A percentile compares a stretch with the other conserved stretches of the same genome.
These are phyloP conservation scores for Prolemur simus DNA, from an alignment of 2,113 vertebrate genomes.

Conservation along the genomic window DNA sequence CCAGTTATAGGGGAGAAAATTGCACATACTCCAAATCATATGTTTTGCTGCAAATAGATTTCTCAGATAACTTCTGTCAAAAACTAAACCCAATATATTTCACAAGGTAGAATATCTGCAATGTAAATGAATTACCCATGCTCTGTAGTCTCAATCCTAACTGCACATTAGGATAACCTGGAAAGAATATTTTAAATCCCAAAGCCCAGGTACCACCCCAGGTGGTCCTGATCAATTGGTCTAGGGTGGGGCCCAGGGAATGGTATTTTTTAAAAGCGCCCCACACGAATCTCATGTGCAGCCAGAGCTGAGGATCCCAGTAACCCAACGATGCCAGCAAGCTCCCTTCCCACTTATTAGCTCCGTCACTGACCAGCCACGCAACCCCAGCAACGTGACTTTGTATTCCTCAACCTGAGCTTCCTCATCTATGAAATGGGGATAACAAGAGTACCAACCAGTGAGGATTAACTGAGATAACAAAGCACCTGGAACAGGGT, in stretches of 20 bases:
- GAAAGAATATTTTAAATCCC: background rate
- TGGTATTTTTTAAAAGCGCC: background rate
- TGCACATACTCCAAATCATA: background rate
- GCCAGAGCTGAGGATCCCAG: background rate
- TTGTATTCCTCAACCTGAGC: background rate
- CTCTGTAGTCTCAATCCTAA: background rate
- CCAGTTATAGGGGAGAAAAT: background rate
- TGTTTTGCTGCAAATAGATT: background rate
- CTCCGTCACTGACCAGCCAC: background rate
- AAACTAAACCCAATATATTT: background rate
- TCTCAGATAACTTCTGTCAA: constrained; percentile 8
- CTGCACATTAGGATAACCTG: background rate
- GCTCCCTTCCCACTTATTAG: background rate
- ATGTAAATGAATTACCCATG: background rate
- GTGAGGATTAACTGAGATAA: background rate
- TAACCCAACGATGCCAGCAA: background rate
- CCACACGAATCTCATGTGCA: background rate
- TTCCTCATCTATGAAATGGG: background rate
- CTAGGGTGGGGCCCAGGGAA: background rate
- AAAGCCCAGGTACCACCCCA: background rate
- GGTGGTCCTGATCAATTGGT: background rate
- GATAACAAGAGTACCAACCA: background rate
- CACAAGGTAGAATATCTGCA: background rate
- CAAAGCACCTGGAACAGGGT: background rate
- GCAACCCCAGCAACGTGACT: background rate